phyloP scores from a whole-genome alignment of 2,888 invertebrate species.

The Lithophane socia region DNA sequence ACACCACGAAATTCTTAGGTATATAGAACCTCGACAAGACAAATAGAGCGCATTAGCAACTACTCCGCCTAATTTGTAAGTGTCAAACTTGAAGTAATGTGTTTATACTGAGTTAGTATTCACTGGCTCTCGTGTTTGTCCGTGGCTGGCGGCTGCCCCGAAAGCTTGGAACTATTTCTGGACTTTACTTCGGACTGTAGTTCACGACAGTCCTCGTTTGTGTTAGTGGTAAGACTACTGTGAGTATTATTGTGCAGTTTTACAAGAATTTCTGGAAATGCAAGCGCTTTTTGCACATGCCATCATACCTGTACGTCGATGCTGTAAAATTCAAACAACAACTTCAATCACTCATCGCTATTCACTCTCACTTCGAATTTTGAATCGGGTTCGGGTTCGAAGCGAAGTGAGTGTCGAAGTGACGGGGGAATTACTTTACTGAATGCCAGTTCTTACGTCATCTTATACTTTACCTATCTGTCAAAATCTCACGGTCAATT shows the following conservation, averaged over 20 bases:
- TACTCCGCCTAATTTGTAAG: conserved; percentile 53
- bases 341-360: too few relatives aligned
- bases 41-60: conserved; percentile 47
- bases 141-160: conserved; percentile 6
- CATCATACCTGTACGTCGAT: too few relatives aligned
- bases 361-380: too few relatives aligned
- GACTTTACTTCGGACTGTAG: conserved; percentile 20
- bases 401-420: too few relatives aligned
- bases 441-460: too few relatives aligned
- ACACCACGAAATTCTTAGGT: conserved; percentile 20
- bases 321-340: too few relatives aligned
- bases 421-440: too few relatives aligned
- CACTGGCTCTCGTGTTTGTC: conserved; percentile 20
- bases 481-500: too few relatives aligned
- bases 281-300: too few relatives aligned
- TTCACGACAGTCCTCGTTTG: conserved; percentile 31
- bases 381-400: too few relatives aligned
- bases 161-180: conserved; percentile 53
- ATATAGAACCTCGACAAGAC: conserved; percentile 35
- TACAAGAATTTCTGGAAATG: neutral
- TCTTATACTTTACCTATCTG: too few relatives aligned
- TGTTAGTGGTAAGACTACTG: conserved; percentile 10
- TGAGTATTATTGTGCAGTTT: conserved; percentile 7
- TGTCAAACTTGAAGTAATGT: conserved; percentile 57
- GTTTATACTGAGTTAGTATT: conserved; percentile 47